Base-by-base conservation (phyloP, 2,113 vertebrate species). In the Physeter macrocephalus region DNA sequence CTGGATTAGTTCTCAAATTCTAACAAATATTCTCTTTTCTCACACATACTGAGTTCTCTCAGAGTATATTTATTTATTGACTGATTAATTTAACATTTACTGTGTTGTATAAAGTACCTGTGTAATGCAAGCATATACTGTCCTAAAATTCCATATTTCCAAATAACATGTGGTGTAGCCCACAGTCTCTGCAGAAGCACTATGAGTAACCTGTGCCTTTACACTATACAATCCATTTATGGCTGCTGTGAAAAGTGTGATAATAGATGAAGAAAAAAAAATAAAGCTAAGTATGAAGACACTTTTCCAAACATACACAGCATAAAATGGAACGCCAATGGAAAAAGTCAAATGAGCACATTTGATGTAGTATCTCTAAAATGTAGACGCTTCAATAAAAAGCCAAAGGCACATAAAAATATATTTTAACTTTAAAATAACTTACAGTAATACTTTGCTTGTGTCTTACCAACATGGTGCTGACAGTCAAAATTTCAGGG, bases 381-480 rank as follows among this genome's bases (percentile, higher is more conserved):
- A 98, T 97, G 98, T 97, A 98, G 98, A 98, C 96, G 98, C 96
- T 98, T 98, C 98, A 97, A 96, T 98, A 98, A 98, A 98, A 98
- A 98, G 98, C 96, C 97, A 98, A 98, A 98, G 98, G 98, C 98
- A 98, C 98, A 98, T 97, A 98, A 99, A 98, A 99, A 98, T 98
- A 98, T 98, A 98, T 98, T 98, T 98, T 83, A 98, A 98, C 98
- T 98, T 98, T 98, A 97, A 98, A 99, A 99, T 99, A 99, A 99
- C 98, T 99, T 99, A 98, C 97, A 96, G 93, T 98, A 98, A 96
- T 96, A 98, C 97, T 98, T 97, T 52, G 14, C 49, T 5, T 96
- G 97, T 98, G 92, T 97, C 94, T 98, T 98, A 98, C 98, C 96
- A 98, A 97, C 97, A 97, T 95, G 92, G 92, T 89, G 95, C 93